A percentile compares a stretch with the other conserved stretches of the same genome.
These are phyloP conservation scores for Mixornis gularis DNA, from an alignment of 2,113 vertebrate genomes.

Conservation along the genomic window DNA sequence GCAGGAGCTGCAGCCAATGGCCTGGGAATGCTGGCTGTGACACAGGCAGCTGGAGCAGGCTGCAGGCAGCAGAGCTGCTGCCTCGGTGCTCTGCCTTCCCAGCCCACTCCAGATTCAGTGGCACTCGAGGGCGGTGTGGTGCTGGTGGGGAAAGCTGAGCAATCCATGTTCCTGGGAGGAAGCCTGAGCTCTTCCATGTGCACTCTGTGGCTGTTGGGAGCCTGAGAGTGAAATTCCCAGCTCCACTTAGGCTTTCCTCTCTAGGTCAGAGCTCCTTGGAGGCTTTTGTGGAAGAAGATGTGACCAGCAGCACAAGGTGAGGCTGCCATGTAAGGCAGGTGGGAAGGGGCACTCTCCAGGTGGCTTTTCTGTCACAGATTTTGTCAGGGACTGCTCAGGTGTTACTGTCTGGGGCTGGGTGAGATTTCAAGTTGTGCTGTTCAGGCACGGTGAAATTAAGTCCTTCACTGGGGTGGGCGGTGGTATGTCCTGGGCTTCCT, in stretches of 20 bases:
- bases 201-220: neutral
- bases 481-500: neutral
- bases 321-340: neutral
- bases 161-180: neutral
- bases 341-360: neutral
- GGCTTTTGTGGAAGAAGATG: conserved; percentile 63
- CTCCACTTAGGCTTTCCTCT: neutral
- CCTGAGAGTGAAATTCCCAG: neutral
- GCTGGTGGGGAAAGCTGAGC: neutral
- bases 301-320: conserved; percentile 54
- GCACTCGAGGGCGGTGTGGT: neutral
- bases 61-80: conserved; percentile 4
- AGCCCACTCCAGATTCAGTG: neutral
- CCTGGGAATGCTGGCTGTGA: neutral
- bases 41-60: conserved; percentile 11
- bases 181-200: neutral
- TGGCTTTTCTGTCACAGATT: neutral
- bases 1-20: neutral
- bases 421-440: neutral
- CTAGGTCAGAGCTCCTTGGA: conserved; percentile 73
- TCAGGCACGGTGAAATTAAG: neutral
- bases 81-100: neutral
- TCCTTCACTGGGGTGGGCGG: accelerated
- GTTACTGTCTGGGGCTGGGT: neutral
- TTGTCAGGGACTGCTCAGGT: neutral